phyloP scores from a whole-genome alignment of 2,113 vertebrate genomes.

The Chinchilla lanigera region DNA sequence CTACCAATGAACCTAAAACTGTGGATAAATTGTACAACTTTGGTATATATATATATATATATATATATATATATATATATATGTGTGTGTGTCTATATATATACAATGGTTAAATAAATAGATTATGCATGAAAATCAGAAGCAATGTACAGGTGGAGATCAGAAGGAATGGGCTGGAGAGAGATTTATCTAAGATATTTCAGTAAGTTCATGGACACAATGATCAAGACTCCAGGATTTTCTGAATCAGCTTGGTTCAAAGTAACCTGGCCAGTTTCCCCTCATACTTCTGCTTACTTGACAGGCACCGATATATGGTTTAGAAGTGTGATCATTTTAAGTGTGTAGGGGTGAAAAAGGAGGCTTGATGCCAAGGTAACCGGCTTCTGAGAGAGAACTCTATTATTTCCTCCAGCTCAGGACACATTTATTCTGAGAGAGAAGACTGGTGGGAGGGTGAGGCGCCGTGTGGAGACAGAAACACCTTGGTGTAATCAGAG shows the following conservation, averaged over 20 bases:
- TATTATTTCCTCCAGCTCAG: neutral
- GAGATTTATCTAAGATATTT: neutral
- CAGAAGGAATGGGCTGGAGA: neutral
- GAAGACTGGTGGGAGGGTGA: neutral
- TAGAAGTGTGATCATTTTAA: slow-evolving; percentile 9
- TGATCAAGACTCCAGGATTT: neutral
- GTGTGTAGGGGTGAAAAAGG: neutral
- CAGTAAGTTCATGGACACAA: neutral
- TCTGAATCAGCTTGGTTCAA: neutral
- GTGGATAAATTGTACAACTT: neutral
- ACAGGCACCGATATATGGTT: neutral
- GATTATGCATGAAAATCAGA: neutral
- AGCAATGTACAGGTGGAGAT: neutral
- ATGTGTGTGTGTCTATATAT: too few relatives aligned
- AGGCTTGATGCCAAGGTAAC: neutral
- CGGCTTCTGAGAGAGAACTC: neutral
- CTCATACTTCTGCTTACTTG: neutral
- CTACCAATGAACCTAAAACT: neutral
- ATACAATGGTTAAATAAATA: neutral
- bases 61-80: too few relatives aligned
- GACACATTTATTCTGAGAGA: neutral
- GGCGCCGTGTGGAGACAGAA: neutral
- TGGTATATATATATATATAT: neutral
- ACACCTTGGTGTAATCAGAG: rapidly evolving
- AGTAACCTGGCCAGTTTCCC: neutral